Percentiles rank a stretch among this genome's conserved stretches.
Evolutionary conservation across 1,140 invertebrate genomes (phyloP).

Genomic region (Zaprionus capensis): DNA sequence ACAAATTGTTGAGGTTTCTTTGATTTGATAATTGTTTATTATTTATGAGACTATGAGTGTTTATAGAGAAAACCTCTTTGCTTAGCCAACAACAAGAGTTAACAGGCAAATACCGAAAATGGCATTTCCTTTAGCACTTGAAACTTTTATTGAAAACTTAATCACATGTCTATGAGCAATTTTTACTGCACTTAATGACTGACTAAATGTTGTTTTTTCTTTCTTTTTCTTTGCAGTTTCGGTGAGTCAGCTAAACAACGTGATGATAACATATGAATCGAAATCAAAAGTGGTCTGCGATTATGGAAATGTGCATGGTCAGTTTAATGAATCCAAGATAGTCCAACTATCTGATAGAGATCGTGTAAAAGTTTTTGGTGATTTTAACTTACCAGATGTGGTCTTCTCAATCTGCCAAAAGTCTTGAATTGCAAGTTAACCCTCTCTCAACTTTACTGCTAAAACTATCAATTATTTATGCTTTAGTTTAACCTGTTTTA

Average conservation of each 20-base stretch:
- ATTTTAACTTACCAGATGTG: too few species aligned
- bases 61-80: slow-evolving; percentile 5
- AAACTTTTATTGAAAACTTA: slow-evolving; percentile 25
- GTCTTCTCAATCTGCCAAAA: too few species aligned
- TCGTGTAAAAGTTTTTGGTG: too few species aligned
- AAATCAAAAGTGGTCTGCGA: background rate
- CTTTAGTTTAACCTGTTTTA: too few species aligned
- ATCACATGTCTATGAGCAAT: slow-evolving; percentile 35
- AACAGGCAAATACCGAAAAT: slow-evolving; percentile 4
- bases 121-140: slow-evolving; percentile 45
- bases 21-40: slow-evolving; percentile 2
- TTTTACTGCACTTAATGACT: slow-evolving; percentile 23
- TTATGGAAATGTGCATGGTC: background rate
- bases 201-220: slow-evolving; percentile 21
- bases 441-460: too few species aligned
- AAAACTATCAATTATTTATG: too few species aligned
- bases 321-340: too few species aligned
- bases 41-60: background rate
- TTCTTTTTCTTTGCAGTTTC: slow-evolving; percentile 66
- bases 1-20: background rate
- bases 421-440: too few species aligned
- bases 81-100: background rate
- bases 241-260: slow-evolving; percentile 47
- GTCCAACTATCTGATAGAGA: too few species aligned
- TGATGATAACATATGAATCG: background rate